Conservation (phyloP, 2,113 vertebrate genomes). For the Anolis carolinensis region DNA sequence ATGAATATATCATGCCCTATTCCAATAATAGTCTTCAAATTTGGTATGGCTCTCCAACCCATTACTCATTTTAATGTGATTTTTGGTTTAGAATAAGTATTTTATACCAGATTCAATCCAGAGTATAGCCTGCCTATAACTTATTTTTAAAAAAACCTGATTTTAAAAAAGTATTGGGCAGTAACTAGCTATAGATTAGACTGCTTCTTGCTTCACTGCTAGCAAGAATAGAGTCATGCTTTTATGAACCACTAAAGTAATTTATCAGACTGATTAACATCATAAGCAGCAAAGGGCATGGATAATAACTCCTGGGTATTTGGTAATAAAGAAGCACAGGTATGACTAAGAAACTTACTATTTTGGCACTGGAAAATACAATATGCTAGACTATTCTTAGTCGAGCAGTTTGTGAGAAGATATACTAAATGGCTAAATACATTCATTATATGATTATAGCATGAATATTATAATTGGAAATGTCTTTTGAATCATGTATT, state of each 20-base stretch:
- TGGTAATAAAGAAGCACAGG: not conserved
- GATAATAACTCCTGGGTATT: not conserved
- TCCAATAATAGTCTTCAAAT: not conserved
- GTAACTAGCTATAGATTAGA: not conserved
- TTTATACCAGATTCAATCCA: not conserved
- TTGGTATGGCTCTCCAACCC: not conserved
- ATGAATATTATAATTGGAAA: constrained; percentile 26
- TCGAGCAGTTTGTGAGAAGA: not conserved
- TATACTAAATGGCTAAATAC: not conserved
- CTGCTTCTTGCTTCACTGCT: not conserved
- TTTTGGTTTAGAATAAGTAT: not conserved
- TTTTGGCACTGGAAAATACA: not conserved
- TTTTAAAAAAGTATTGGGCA: not conserved
- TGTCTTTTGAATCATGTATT: not conserved
- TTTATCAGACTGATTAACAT: constrained; percentile 3
- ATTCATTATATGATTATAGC: constrained; percentile 13
- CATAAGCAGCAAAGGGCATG: not conserved
- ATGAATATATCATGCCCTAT: not conserved
- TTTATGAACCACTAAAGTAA: constrained; percentile 23
- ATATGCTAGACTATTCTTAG: constrained; percentile 16
- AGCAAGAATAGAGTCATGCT: not conserved
- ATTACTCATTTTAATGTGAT: not conserved
- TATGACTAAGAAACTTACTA: constrained; percentile 22
- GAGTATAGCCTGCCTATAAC: not conserved
- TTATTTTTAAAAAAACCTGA: too few species aligned